A percentile compares a stretch with the other conserved stretches of the same genome.
Evolutionary conservation across 1,140 invertebrate species (phyloP).

Genomic region (Pogonomyrmex californicus): DNA sequence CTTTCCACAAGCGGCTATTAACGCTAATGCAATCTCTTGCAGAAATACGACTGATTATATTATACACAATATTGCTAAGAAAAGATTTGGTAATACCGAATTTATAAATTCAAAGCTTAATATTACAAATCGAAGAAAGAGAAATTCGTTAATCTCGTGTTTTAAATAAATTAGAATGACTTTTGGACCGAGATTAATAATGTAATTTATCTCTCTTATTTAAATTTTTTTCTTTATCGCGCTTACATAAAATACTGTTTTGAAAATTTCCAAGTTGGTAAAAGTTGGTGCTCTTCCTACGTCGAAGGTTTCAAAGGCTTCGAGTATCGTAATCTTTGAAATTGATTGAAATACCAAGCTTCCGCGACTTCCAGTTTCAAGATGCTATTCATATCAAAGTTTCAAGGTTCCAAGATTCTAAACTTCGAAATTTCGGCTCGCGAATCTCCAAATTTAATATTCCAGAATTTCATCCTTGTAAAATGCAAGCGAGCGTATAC

Average conservation of each 20-base stretch:
- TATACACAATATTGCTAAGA: not conserved
- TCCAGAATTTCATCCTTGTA: not conserved
- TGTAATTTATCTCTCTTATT: not conserved
- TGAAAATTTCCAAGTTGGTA: not conserved
- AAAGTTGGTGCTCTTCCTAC: not conserved
- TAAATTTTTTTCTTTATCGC: not conserved
- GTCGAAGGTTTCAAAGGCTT: not conserved
- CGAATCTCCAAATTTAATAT: not conserved
- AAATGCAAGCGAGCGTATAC: not conserved
- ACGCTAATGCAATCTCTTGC: not conserved
- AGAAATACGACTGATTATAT: conserved; percentile 6
- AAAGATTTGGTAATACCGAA: not conserved
- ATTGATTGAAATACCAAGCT: conserved; percentile 7
- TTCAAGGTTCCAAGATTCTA: not conserved
- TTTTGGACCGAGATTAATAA: not conserved
- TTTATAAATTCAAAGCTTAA: not conserved
- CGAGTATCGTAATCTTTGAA: conserved; percentile 30
- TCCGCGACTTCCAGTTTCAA: not conserved
- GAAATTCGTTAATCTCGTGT: not conserved
- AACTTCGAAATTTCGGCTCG: not conserved
- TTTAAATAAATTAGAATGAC: not conserved
- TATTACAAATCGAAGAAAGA: not conserved
- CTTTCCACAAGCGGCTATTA: conserved; percentile 13
- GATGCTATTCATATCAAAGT: conserved; percentile 1
- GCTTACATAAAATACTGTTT: not conserved